phyloP scores from a whole-genome alignment of 2,113 vertebrate species.

The Gyps fulvus region DNA sequence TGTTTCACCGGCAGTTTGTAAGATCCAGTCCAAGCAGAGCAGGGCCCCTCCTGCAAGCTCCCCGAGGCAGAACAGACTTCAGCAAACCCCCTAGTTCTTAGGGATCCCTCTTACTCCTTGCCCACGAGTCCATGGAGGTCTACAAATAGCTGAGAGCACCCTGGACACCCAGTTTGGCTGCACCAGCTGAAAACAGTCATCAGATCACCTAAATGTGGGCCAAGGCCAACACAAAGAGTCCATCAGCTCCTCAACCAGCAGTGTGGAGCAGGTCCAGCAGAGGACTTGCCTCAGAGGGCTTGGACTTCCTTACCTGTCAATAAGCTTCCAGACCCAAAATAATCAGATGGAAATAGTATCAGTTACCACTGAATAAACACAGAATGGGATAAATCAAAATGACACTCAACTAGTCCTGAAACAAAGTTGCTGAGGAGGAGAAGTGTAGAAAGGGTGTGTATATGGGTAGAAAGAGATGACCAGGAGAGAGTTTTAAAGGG shows the following conservation, averaged over 20 bases:
- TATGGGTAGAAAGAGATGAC: not conserved
- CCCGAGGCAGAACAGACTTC: not conserved
- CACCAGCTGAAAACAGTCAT: not conserved
- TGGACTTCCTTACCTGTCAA: not conserved
- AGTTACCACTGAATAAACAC: not conserved
- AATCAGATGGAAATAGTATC: not conserved
- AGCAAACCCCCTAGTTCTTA: not conserved
- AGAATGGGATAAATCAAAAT: not conserved
- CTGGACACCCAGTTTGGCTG: not conserved
- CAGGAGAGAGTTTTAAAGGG: not conserved
- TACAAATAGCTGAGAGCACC: not conserved
- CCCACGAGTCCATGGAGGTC: not conserved
- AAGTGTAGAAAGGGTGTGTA: not conserved
- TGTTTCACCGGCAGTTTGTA: not conserved
- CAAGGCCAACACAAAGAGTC: not conserved
- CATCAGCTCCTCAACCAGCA: not conserved
- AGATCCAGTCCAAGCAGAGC: not conserved
- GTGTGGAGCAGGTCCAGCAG: not conserved
- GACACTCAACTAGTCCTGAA: not conserved
- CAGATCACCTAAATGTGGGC: not conserved
- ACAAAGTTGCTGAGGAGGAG: not conserved
- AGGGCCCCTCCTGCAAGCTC: not conserved
- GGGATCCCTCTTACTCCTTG: not conserved
- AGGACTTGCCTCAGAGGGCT: not conserved
- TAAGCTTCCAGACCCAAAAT: not conserved